These are phyloP conservation scores for Syngnathus floridae DNA, from an alignment of 2,113 vertebrate species.

Conservation along the genomic window DNA sequence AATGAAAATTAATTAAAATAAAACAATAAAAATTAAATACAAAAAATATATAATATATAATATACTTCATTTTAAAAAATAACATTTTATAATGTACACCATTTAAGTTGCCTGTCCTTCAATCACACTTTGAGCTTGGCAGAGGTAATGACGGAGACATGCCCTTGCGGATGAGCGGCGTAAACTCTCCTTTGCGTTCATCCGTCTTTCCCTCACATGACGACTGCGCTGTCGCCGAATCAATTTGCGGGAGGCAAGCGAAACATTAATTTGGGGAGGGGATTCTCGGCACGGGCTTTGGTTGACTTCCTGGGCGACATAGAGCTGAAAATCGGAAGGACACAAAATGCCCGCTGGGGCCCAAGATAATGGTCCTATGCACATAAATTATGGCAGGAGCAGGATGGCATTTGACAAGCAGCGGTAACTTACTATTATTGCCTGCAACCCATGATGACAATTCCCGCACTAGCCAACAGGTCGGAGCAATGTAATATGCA, in stretches of 20 bases:
- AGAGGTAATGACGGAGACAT: slow-evolving; percentile 52
- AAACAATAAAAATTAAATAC: too few relatives aligned
- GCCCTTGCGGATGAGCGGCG: slow-evolving; percentile 49
- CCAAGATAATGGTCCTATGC: slow-evolving; percentile 45
- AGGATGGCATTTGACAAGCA: slow-evolving; percentile 56
- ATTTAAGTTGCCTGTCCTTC: too few relatives aligned
- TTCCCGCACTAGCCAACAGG: slow-evolving; percentile 57
- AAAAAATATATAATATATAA: too few relatives aligned
- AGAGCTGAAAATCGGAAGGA: slow-evolving; percentile 41
- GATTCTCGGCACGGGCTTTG: slow-evolving; percentile 26
- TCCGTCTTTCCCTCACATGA: slow-evolving; percentile 27
- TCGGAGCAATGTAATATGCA: slow-evolving; percentile 55
- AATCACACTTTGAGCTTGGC: background rate
- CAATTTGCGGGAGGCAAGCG: slow-evolving; percentile 26
- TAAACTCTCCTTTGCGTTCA: slow-evolving; percentile 28
- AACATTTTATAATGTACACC: too few relatives aligned
- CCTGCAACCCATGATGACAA: slow-evolving; percentile 56
- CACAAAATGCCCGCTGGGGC: slow-evolving; percentile 50
- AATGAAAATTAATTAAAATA: too few relatives aligned
- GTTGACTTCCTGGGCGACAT: slow-evolving; percentile 35
- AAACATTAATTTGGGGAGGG: slow-evolving; percentile 49
- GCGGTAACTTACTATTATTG: slow-evolving; percentile 65
- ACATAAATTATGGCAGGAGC: slow-evolving; percentile 58
- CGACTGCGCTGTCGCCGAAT: slow-evolving; percentile 25
- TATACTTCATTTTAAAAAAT: too few relatives aligned